phyloP scores from a whole-genome alignment of 2,888 invertebrate species.

The Pristionchus mayeri region DNA sequence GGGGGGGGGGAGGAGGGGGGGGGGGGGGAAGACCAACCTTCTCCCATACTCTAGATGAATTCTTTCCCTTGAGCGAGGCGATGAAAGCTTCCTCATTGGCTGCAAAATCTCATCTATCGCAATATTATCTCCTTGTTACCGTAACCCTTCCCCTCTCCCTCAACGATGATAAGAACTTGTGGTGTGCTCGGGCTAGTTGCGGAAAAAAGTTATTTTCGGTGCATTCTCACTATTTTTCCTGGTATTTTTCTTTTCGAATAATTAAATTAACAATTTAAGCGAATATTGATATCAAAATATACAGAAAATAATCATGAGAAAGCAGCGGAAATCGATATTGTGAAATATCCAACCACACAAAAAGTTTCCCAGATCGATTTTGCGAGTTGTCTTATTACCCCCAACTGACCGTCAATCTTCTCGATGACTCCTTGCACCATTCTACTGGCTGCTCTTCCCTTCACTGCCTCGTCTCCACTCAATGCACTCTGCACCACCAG shows the following conservation, averaged over 20 bases:
- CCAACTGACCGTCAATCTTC: slow-evolving; percentile 26
- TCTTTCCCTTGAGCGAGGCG: slow-evolving; percentile 51
- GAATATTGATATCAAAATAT: no score
- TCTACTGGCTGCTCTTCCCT: slow-evolving; percentile 51
- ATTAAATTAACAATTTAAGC: no score
- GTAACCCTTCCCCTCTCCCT: neutral
- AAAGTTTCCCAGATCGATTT: neutral
- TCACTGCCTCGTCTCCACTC: slow-evolving; percentile 53
- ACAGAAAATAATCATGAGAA: no score
- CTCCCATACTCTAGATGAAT: slow-evolving; percentile 64
- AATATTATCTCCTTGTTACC: neutral
- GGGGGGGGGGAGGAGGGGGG: no score
- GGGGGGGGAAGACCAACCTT: slow-evolving; percentile 46
- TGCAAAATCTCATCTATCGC: neutral
- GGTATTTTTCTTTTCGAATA: no score
- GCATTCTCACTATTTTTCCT: no score
- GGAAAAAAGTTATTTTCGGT: no score
- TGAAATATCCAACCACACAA: neutral
- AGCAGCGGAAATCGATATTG: no score
- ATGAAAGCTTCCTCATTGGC: slow-evolving; percentile 38
- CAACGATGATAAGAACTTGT: no score
- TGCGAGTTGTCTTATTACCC: no score
- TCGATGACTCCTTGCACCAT: slow-evolving; percentile 33
- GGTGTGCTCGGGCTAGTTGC: no score
- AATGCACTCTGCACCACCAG: slow-evolving; percentile 58